Base-by-base conservation (phyloP, 2,797 vertebrate species). In the Artibeus jamaicensis region DNA sequence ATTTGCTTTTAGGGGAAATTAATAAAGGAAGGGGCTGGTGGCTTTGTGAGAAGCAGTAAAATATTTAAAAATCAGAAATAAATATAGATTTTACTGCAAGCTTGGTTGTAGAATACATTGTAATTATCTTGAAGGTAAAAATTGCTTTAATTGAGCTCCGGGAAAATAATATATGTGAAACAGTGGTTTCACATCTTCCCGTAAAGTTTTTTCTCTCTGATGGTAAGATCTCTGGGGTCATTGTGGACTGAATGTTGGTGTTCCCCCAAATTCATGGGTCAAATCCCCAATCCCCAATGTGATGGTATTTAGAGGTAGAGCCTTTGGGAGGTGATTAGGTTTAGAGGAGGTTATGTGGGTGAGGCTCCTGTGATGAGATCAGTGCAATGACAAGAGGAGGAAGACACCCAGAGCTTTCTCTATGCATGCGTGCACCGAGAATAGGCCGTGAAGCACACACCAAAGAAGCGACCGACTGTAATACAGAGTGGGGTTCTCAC, bases 41-140 rank as follows among this genome's bases (percentile, higher is more conserved):
- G 85, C 46, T 92, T 95, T 93, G 32, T 79, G 89, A 93, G 55
- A 81, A 88, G 53, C 5, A 76, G 39, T 76, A 26, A 90, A 82
- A 46, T 79, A 89, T 76, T 93, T 73, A 78, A 46, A 94, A 91
- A 79, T 42, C 44, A 68, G 39, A 22, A 85, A n/a, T 42, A 89
- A 81, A 93, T 68, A 53, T 19, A 86, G 48, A 37, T 85, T 37
- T 93, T 78, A 53, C 37, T 84, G n/a, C 53, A 79, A 62, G 10
- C 50, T 93, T 83, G 14, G 9, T 32, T 42, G 21, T 32, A 39
- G 37, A 85, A 12, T 65, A 86, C 79, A 79, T 67, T 44, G 7
- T 50, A 55, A 50, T 53, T 86, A 87, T 57, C 39, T 5, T 12
- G 29, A 84, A 68, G 16, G 5, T 91, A 96, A 93, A 46, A 68